Evolutionary conservation across 1,140 invertebrate genomes (phyloP).

Genomic region (Tetramorium simillimum): DNA sequence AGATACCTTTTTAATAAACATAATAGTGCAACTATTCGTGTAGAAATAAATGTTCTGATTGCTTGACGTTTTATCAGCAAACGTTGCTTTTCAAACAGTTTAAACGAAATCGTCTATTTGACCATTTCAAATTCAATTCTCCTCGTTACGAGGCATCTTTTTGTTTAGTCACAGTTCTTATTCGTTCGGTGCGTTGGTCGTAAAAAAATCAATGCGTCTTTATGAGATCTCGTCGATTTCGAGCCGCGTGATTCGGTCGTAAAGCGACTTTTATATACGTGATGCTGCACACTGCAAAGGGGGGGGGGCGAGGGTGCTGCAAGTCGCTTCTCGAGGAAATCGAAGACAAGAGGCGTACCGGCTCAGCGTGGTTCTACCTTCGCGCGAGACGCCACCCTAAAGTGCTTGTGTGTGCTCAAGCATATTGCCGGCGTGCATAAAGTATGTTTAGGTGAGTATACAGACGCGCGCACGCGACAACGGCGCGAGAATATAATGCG

Average conservation of each 20-base stretch:
- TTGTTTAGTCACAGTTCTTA: slow-evolving; percentile 6
- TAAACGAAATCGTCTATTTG: background rate
- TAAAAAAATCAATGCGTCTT: slow-evolving; percentile 58
- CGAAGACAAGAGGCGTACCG: slow-evolving; percentile 61
- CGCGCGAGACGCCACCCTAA: background rate
- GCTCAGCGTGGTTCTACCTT: background rate
- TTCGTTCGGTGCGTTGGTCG: slow-evolving; percentile 36
- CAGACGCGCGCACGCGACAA: slow-evolving; percentile 9
- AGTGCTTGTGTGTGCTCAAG: slow-evolving; percentile 53
- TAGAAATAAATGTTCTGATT: background rate
- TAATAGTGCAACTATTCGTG: background rate
- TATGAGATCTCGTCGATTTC: slow-evolving; percentile 64
- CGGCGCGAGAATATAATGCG: slow-evolving; percentile 41
- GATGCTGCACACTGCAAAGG: background rate
- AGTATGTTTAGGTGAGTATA: slow-evolving; percentile 61
- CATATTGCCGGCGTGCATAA: slow-evolving; percentile 64
- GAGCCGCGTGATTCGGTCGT: slow-evolving; percentile 68
- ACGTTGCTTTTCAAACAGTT: background rate
- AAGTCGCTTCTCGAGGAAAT: slow-evolving; percentile 52
- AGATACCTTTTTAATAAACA: background rate
- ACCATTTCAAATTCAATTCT: slow-evolving; percentile 50
- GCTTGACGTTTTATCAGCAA: background rate
- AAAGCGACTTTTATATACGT: slow-evolving; percentile 63
- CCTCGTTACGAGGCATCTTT: slow-evolving; percentile 8
- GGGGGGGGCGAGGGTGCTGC: background rate